Evolutionary conservation across 35 echinoderm and acorn worm genomes (phyloP).

Genomic region (Heliocidaris tuberculata): DNA sequence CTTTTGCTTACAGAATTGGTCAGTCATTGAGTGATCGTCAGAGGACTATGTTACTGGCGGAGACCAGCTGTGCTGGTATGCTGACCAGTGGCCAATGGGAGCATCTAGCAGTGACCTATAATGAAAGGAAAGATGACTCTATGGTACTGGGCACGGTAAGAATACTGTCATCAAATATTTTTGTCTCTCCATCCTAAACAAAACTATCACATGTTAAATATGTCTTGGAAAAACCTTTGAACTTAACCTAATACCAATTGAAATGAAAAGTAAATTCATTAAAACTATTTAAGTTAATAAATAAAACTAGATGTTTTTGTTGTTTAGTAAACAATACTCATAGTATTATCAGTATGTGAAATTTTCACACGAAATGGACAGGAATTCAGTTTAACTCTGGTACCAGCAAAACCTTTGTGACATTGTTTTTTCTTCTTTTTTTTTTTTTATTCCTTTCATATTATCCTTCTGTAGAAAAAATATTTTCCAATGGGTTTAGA

Average conservation of each 20-base stretch:
- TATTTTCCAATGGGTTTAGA: not conserved
- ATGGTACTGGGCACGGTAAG: constrained; percentile 52
- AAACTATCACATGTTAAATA: too few species aligned
- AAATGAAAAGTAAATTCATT: too few species aligned
- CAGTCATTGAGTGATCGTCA: constrained; percentile 4
- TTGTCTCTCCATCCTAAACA: not conserved
- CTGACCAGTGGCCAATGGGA: constrained; percentile 67
- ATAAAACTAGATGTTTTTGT: not conserved
- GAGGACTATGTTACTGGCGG: constrained; percentile 44
- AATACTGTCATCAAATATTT: not conserved
- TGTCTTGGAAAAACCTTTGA: too few species aligned
- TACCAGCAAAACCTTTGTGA: not conserved
- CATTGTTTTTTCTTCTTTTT: not conserved
- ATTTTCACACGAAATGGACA: not conserved
- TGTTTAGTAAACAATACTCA: not conserved
- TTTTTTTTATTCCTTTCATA: not conserved
- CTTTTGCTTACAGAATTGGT: constrained; percentile 45
- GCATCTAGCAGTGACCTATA: constrained; percentile 75
- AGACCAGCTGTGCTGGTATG: constrained; percentile 58
- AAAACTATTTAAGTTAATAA: too few species aligned
- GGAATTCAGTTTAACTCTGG: too few species aligned
- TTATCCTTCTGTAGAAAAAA: not conserved
- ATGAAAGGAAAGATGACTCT: constrained; percentile 58
- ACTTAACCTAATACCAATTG: too few species aligned
- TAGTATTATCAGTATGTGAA: not conserved